A percentile compares a stretch with the other conserved stretches of the same genome.
phyloP scores from a whole-genome alignment of 2,888 invertebrate genomes.

The Apodemia zela region DNA sequence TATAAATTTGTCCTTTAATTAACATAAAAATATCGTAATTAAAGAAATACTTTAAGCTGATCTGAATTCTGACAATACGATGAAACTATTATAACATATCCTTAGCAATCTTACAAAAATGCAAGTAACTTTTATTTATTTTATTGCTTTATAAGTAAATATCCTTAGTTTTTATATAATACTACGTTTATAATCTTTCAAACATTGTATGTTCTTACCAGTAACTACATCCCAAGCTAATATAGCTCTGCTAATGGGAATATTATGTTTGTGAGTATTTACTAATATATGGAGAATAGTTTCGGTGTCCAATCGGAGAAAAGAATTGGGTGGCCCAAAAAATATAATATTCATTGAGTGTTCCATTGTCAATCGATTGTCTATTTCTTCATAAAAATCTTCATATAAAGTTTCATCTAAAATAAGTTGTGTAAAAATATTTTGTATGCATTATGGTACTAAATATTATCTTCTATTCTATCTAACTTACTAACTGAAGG shows the following conservation, averaged over 20 bases:
- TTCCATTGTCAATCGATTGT: conserved; percentile 48
- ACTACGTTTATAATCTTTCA: too few species aligned
- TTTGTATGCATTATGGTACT: neutral
- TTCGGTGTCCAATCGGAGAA: conserved; percentile 64
- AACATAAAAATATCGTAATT: too few species aligned
- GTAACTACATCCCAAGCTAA: conserved; percentile 71
- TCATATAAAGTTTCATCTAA: conserved; percentile 41
- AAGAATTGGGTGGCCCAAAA: conserved; percentile 61
- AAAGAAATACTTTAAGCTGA: too few species aligned
- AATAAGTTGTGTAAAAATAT: neutral
- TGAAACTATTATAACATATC: too few species aligned
- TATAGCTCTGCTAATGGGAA: conserved; percentile 56
- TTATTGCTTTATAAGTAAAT: too few species aligned
- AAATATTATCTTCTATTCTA: too few species aligned
- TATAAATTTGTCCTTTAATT: too few species aligned
- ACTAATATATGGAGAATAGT: conserved; percentile 58
- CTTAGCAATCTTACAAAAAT: too few species aligned
- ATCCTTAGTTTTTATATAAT: too few species aligned
- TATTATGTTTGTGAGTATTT: conserved; percentile 51
- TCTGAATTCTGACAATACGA: too few species aligned
- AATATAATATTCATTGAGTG: conserved; percentile 67
- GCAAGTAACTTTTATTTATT: too few species aligned
- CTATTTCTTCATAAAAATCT: conserved; percentile 65
- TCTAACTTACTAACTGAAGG: too few species aligned
- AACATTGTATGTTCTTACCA: conserved; percentile 39